Conservation (phyloP, 1,140 invertebrate genomes). For the Chironomus striatipennis region DNA sequence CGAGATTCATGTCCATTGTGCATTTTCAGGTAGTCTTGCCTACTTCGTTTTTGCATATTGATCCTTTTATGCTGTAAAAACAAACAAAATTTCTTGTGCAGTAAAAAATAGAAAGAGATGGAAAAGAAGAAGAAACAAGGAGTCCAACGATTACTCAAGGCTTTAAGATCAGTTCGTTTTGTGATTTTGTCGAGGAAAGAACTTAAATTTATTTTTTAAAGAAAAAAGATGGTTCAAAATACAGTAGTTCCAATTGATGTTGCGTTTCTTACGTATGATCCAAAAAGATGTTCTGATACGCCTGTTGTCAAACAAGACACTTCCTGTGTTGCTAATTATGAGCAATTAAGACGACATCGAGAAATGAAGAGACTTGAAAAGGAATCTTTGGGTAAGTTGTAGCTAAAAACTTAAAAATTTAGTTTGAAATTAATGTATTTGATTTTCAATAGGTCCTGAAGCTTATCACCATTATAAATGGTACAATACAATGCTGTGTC, state of each 20-base stretch:
- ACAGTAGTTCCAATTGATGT: not conserved
- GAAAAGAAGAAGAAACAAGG: not conserved
- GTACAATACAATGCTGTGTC: not conserved
- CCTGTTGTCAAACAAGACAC: not conserved
- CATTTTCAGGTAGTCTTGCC: slow-evolving; percentile 2
- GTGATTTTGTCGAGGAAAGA: not conserved
- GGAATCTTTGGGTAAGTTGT: not conserved
- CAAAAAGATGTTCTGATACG: not conserved
- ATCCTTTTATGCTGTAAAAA: slow-evolving; percentile 22
- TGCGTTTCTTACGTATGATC: not conserved
- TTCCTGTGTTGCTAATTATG: not conserved
- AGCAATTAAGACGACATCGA: not conserved
- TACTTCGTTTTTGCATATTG: not conserved
- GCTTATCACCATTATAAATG: slow-evolving; percentile 20
- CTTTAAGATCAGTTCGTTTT: not conserved
- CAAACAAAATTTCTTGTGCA: slow-evolving; percentile 3
- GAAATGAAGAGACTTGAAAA: not conserved
- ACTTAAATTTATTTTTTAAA: not conserved
- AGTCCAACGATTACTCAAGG: not conserved
- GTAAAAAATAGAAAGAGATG: no score
- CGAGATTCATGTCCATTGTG: not conserved
- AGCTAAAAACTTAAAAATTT: not conserved
- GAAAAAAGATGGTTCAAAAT: slow-evolving; percentile 2
- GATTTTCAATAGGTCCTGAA: not conserved
- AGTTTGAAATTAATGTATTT: not conserved